These are phyloP conservation scores for Circaetus cinerascens DNA, from an alignment of 2,113 vertebrate genomes.

Conservation along the genomic window DNA sequence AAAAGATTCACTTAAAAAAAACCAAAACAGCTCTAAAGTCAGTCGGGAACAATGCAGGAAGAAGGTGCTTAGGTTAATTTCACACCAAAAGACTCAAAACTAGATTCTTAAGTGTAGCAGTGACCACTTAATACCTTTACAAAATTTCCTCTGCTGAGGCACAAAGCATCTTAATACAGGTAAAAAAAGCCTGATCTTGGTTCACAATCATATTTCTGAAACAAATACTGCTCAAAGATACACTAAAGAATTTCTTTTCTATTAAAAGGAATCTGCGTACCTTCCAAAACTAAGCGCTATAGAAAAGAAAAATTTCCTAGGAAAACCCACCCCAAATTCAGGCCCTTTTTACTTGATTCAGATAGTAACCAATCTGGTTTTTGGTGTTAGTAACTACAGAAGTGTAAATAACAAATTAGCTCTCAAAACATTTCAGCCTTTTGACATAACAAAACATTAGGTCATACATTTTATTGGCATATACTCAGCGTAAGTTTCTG, in stretches of 20 bases:
- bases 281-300: not conserved
- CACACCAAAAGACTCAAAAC: not conserved
- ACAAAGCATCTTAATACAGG: not conserved
- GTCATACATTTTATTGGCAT: constrained; percentile 96
- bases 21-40: not conserved
- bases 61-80: not conserved
- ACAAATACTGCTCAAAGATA: not conserved
- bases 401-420: not conserved
- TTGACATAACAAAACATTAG: not conserved
- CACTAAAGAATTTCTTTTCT: not conserved
- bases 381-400: not conserved
- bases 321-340: not conserved
- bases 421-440: not conserved
- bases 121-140: not conserved
- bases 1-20: not conserved
- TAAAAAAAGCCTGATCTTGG: not conserved
- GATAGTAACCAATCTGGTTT: not conserved
- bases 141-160: not conserved
- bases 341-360: not conserved
- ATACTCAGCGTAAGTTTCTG: constrained; percentile 96
- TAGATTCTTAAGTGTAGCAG: not conserved
- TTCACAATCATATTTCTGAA: not conserved
- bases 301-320: not conserved
- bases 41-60: not conserved
- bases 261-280: too few relatives aligned